These are phyloP conservation scores for Calyptomena viridis DNA, from an alignment of 2,113 vertebrate genomes.

Conservation along the genomic window DNA sequence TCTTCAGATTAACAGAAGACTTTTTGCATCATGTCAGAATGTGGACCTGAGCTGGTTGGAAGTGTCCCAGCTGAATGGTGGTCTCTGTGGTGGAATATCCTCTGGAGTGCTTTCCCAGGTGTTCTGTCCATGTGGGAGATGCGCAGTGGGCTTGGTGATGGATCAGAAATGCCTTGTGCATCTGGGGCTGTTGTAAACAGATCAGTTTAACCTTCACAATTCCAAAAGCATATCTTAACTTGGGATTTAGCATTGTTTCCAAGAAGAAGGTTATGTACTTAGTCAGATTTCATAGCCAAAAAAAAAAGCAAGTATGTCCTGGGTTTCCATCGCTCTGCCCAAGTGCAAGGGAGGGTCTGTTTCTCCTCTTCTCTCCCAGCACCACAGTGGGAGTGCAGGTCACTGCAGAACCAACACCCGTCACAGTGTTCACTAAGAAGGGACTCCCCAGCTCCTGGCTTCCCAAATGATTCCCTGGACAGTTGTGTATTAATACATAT, in stretches of 20 bases:
- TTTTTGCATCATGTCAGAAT: not conserved
- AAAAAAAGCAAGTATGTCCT: not conserved
- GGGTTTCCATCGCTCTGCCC: not conserved
- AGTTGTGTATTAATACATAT: not conserved
- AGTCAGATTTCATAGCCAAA: not conserved
- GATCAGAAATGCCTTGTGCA: not conserved
- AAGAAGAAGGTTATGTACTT: not conserved
- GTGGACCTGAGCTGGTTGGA: not conserved
- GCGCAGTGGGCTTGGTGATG: not conserved
- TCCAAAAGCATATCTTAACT: not conserved
- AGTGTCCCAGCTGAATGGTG: not conserved
- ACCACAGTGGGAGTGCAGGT: not conserved
- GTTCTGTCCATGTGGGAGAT: not conserved
- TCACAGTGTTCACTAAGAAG: not conserved
- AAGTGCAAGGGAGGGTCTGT: not conserved
- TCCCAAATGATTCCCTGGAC: not conserved
- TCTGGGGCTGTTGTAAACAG: not conserved
- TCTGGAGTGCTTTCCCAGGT: not conserved
- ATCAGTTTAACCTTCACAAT: not conserved
- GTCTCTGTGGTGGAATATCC: rapidly evolving
- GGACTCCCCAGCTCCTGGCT: not conserved
- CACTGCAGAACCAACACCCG: not conserved
- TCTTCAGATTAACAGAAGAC: not conserved
- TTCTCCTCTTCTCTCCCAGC: not conserved
- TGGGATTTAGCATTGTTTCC: not conserved